Evolutionary conservation across 1,140 invertebrate genomes (phyloP).

Genomic region (Orchesella cincta): DNA sequence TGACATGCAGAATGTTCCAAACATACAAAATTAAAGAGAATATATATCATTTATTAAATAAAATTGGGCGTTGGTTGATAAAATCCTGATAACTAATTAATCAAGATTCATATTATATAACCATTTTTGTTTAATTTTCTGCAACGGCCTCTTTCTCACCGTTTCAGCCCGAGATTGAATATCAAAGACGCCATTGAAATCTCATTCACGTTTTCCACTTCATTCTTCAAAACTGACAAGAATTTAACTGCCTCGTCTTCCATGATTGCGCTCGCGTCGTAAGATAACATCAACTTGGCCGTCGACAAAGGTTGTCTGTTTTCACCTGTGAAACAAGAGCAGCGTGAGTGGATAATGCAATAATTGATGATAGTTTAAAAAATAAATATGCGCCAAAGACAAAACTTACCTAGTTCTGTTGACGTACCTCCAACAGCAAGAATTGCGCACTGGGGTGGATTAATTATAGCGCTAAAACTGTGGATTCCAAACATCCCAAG

Average conservation of each 20-base stretch:
- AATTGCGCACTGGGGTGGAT: slow-evolving; percentile 87
- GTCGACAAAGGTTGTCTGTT: slow-evolving; percentile 63
- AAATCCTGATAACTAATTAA: too few species aligned
- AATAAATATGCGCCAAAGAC: too few species aligned
- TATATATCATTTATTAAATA: too few species aligned
- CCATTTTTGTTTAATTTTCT: too few species aligned
- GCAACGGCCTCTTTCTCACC: too few species aligned
- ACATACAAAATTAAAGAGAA: too few species aligned
- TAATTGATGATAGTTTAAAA: too few species aligned
- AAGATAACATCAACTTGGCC: slow-evolving; percentile 82
- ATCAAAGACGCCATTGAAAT: slow-evolving; percentile 53
- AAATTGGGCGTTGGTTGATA: too few species aligned
- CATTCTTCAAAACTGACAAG: slow-evolving; percentile 75
- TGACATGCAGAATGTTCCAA: too few species aligned
- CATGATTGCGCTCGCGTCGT: slow-evolving; percentile 85
- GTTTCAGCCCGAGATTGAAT: too few species aligned
- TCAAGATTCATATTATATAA: too few species aligned
- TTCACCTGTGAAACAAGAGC: slow-evolving; percentile 60
- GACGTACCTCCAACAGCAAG: slow-evolving; percentile 77
- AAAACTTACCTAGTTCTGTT: slow-evolving; percentile 64
- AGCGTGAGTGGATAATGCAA: too few species aligned
- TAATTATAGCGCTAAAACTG: slow-evolving; percentile 85
- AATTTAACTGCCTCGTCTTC: slow-evolving; percentile 85
- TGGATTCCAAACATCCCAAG: slow-evolving; percentile 66
- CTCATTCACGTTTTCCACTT: slow-evolving; percentile 69